Evolutionary conservation across 2,797 vertebrate species (phyloP), one percentile per base, ranked within the genome.

Genomic region (Balearica regulorum): DNA sequence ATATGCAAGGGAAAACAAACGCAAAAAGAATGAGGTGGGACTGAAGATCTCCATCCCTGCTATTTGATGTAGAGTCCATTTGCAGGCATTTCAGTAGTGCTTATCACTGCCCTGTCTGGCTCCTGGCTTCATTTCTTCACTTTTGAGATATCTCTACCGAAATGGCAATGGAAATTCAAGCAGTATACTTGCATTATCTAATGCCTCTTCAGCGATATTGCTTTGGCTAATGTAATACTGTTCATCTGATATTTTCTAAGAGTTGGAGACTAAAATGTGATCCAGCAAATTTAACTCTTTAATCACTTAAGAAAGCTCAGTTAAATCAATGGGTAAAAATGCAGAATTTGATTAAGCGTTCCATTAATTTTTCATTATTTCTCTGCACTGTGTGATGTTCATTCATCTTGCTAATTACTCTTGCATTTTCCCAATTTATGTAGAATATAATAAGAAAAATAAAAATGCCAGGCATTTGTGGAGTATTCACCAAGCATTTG

Each of bases 281-380:
- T 85, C 60, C 88, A 94, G 51, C 28, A 84, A 44, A 51, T 18
- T 26, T 92, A 83, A 87, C 86, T 75, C 83, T 78, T 85, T 83
- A 68, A 75, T 83, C 41, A 11, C 35, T 35, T 37, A 51, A 75
- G 71, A 92, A 93, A 92, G 1, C 22, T 71, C 19, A 75, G 12
- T 26, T 33, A 89, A 79, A 85, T 77, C 24, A 70, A 9, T 37
- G 41, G 16, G 21, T 51, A 58, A 89, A 89, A 65, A 4, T 16
- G 21, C 16, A 83, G 57, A 85, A 71, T 43, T 77, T 43, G 6
- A 64, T 87, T 80, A 92, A 73, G 7, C 16, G 33, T 75, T 75
- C 64, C 17, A 17, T 76, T 68, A 55, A 22, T 53, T 73, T 88
- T 78, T 89, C 37, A 24, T 85, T 69, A 49, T 77, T 83, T 64